Evolutionary conservation across 2,113 vertebrate genomes (phyloP), one percentile per base, ranked within the genome.

Genomic region (Ictalurus furcatus): DNA sequence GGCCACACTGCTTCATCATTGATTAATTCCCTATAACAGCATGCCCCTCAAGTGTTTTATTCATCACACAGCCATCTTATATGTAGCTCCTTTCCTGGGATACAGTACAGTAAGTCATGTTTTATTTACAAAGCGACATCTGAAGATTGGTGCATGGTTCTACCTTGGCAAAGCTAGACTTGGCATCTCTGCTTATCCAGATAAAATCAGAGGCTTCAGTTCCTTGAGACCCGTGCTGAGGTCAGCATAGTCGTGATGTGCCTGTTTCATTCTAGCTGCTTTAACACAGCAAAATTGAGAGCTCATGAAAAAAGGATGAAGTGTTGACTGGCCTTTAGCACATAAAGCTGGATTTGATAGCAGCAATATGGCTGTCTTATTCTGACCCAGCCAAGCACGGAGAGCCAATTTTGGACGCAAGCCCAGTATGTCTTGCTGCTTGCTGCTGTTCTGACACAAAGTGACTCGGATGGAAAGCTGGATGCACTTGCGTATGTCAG

Each of bases 241-340:
- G 37, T 48, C 59, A 44, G 19, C 21, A 16, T 73, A 54, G 19
- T 65, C 19, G 1, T 25, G 12, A 19, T 40, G 12, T 93, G 97
- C 40, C 54, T 25, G 21, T 73, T 56, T 73, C 67, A 74, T 73
- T 14, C 30, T 17, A 56, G 30, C 65, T 19, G 14, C 84, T 52
- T 69, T 19, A 71, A 71, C 28, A 30, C 84, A 73, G 48, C 19
- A 3, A 30, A 48, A 69, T 56, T 12, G 5, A 85, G 48, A 71
- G 28, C 63, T 85, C 16, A 12, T 71, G 48, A 87, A 86, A 86
- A 56, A 76, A 74, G 25, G 30, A 85, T 83, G 34, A 84, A 44
- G 54, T 61, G 81, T 84, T 28, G 48, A 86, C 52, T 86, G 67
- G 85, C 48, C 63, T 85, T 85, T 19, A 67, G 61, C 37, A 54